These are phyloP conservation scores for Eutrigla gurnardus DNA, from an alignment of 2,797 vertebrate genomes.

Conservation along the genomic window DNA sequence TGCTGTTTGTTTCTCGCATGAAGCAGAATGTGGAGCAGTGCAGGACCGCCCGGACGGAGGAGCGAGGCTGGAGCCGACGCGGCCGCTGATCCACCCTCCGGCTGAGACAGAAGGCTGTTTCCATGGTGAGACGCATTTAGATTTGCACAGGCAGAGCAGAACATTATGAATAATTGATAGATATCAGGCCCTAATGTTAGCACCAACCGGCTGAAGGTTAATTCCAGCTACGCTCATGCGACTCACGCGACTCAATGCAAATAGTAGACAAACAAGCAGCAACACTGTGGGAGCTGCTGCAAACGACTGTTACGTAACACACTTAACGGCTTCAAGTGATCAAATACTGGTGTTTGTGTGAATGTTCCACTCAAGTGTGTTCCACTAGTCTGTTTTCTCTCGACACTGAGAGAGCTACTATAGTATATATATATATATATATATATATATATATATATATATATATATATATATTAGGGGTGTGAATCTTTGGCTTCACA, in stretches of 20 bases:
- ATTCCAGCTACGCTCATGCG: constrained; percentile 47
- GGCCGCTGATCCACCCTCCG: constrained; percentile 67
- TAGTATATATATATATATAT: too few relatives aligned
- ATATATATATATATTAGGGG: too few relatives aligned
- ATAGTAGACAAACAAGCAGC: constrained; percentile 37
- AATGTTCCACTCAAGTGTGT: not conserved
- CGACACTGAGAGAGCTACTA: not conserved
- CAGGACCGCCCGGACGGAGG: constrained; percentile 27
- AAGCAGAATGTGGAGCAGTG: constrained; percentile 23
- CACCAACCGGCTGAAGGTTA: constrained; percentile 76
- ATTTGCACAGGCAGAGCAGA: constrained; percentile 77
- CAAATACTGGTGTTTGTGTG: not conserved
- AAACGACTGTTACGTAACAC: constrained; percentile 3
- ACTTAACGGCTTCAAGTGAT: constrained; percentile 5
- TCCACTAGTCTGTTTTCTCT: constrained; percentile 18
- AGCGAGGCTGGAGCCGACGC: constrained; percentile 30
- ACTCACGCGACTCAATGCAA: constrained; percentile 43
- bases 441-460: too few relatives aligned
- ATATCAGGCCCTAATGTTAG: constrained; percentile 83
- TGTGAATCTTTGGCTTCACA: too few relatives aligned
- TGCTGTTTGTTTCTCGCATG: not conserved
- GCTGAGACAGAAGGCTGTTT: constrained; percentile 79
- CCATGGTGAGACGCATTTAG: constrained; percentile 87
- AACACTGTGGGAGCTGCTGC: constrained; percentile 3
- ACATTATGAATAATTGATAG: constrained; percentile 88